These are phyloP conservation scores for Cantharis nigra DNA, from an alignment of 2,888 invertebrate species.

Conservation along the genomic window DNA sequence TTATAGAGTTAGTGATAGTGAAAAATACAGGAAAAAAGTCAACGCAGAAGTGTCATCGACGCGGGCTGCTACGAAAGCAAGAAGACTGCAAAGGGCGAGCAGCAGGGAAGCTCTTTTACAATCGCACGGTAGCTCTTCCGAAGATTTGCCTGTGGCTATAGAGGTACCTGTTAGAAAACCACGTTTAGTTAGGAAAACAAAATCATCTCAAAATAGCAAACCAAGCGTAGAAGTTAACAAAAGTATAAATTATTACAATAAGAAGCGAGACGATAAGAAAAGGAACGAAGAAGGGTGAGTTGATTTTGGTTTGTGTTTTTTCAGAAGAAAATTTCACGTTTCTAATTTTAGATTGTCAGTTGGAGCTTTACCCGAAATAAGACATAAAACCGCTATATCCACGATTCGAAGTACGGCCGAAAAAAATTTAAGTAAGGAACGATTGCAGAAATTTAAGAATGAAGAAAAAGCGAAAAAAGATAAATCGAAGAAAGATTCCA, in stretches of 20 bases:
- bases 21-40: constrained; percentile 27
- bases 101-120: constrained; percentile 58
- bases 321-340: not conserved
- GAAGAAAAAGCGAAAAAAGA: constrained; percentile 40
- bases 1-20: constrained; percentile 6
- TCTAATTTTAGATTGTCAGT: constrained; percentile 41
- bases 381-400: constrained; percentile 56
- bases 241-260: constrained; percentile 30
- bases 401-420: constrained; percentile 55
- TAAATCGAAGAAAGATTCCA: constrained; percentile 41
- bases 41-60: constrained; percentile 28
- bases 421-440: constrained; percentile 47
- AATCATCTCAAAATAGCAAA: constrained; percentile 44
- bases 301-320: not conserved
- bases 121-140: constrained; percentile 59
- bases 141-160: constrained; percentile 53
- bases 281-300: constrained; percentile 46
- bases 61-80: constrained; percentile 51
- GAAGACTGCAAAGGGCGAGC: constrained; percentile 58
- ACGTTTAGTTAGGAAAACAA: constrained; percentile 51
- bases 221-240: constrained; percentile 39
- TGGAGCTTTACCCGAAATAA: constrained; percentile 53
- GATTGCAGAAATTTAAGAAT: constrained; percentile 40
- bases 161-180: constrained; percentile 51
- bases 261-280: constrained; percentile 31